phyloP scores from a whole-genome alignment of 2,113 vertebrate species.

The Oncorhynchus clarkii region DNA sequence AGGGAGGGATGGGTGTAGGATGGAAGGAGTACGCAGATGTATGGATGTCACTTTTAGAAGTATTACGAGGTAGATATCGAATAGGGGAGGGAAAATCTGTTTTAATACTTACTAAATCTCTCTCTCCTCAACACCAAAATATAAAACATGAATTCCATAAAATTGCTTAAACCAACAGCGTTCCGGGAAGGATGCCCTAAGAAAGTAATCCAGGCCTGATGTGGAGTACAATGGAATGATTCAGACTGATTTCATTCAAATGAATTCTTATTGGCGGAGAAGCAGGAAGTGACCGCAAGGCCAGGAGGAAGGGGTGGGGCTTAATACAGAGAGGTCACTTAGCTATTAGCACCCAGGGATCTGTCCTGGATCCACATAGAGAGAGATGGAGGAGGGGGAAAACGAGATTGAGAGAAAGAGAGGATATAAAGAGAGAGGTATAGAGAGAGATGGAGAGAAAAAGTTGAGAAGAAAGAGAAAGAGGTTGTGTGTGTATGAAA shows the following conservation, averaged over 20 bases:
- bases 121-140: constrained; percentile 16
- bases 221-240: constrained; percentile 27
- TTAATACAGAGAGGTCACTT: constrained; percentile 24
- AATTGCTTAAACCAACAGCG: constrained; percentile 19
- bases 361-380: background rate
- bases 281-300: constrained; percentile 17
- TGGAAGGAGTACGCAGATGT: no score
- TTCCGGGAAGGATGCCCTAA: constrained; percentile 31
- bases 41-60: background rate
- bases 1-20: no score
- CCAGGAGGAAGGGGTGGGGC: constrained; percentile 17
- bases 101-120: background rate
- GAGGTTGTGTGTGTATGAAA: no score
- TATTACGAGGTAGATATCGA: background rate
- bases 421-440: background rate
- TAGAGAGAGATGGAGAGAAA: background rate
- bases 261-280: constrained; percentile 12
- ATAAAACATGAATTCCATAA: constrained; percentile 29
- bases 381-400: constrained; percentile 5
- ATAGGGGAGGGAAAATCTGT: background rate
- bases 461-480: no score
- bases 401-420: constrained; percentile 51
- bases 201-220: constrained; percentile 9
- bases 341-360: constrained; percentile 33
- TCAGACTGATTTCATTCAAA: constrained; percentile 18